phyloP scores from a whole-genome alignment of 2,113 vertebrate species.

The Xerus inauris region DNA sequence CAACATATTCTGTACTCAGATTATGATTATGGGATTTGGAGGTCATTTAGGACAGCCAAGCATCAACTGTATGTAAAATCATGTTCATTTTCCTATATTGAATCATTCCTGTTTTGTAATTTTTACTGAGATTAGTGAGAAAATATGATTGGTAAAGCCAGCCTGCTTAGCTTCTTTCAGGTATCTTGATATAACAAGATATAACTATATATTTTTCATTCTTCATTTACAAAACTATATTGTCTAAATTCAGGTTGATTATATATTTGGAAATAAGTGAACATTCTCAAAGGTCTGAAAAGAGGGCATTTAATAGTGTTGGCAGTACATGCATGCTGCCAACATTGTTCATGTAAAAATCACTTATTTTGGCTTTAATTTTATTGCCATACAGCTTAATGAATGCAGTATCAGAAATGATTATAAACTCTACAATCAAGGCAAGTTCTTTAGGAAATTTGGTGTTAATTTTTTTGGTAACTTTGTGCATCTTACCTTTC shows the following conservation, averaged over 20 bases:
- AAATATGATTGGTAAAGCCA: neutral
- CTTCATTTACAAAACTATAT: neutral
- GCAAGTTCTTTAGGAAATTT: neutral
- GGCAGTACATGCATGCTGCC: neutral
- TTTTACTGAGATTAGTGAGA: neutral
- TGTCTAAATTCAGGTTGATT: neutral
- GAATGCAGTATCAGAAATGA: neutral
- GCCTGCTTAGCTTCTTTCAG: neutral
- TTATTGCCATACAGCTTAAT: neutral
- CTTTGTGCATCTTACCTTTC: neutral
- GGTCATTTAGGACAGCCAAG: neutral
- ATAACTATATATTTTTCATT: neutral
- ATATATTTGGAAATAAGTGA: slow-evolving; percentile 40
- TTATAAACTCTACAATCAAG: neutral
- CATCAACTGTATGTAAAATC: neutral
- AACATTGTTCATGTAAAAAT: neutral
- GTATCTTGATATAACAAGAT: neutral
- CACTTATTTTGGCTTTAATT: neutral
- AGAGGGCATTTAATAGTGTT: neutral
- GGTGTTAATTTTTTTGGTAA: neutral
- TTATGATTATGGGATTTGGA: neutral
- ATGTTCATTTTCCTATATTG: neutral
- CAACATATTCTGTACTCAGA: neutral
- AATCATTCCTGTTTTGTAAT: neutral
- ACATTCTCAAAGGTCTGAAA: slow-evolving; percentile 1